Base-by-base conservation (phyloP, 1,140 invertebrate genomes). In the Aphelenchoides fujianensis region DNA sequence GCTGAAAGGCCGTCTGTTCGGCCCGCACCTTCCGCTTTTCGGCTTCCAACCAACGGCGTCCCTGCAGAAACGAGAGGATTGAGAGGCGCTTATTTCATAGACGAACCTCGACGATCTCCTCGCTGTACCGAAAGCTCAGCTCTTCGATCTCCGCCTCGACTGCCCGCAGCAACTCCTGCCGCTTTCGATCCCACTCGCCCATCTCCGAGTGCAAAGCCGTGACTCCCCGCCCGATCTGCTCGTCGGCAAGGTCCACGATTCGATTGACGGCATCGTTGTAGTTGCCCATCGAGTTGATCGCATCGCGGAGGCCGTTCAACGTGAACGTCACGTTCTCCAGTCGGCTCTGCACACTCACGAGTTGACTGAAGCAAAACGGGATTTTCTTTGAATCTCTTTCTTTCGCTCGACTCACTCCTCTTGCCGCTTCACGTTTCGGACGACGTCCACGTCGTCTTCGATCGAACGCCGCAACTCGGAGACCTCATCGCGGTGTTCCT, bases 1-100 rank as follows among this genome's bases (percentile, higher is more conserved):
- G 66, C 70, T 78, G 78, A 54, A 78, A 78, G 34, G 79, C 79
- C 35, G 32, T 28, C 1, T 69, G 48, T 68, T 80, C 74, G 2
- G 54, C 55, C 7, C 55, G 30, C 7, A 77, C 12, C 37, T 67
- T 28, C 9, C 70, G 35, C 2, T 74, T 68, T 64, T 78, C 76
- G 9, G 61, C 48, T 62, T 80, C 74, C 27, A 78, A 35, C 76
- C 76, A 78, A 59, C 68, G 34, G 2, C 78, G 34, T 3, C 76
- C 76, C 69, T 70, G 23, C 41, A 70, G 52, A 7, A n/a, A 69
- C 3, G 53, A 30, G 5, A n/a, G n/a, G n/a, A n/a, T n/a, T 70
- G n/a, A 19, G 1, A 5, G 16, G 55, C 30, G 12, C 31, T 16
- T 32, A 69, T 2, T 30, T 7, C 30, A 19, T 5, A 54, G 7